Conservation (phyloP, 2,797 vertebrate species). For the Anguilla anguilla region DNA sequence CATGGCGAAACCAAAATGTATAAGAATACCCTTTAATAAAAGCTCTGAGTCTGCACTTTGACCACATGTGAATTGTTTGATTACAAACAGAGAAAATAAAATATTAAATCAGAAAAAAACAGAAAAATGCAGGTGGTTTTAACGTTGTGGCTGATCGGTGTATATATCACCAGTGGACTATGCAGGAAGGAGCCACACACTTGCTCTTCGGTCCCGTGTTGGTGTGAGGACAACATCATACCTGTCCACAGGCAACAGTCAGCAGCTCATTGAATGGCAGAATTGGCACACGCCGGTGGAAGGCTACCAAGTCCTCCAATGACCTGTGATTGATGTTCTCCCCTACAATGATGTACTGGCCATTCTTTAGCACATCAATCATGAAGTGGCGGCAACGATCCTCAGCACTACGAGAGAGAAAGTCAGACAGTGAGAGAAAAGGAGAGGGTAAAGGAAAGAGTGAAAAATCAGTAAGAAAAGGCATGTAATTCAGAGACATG, state of each 20-base stretch:
- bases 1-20: no score
- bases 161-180: not conserved
- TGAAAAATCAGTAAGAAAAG: not conserved
- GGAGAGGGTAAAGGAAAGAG: not conserved
- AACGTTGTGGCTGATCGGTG: not conserved
- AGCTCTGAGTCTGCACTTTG: no score
- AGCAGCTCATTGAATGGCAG: conserved; percentile 69
- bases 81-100: no score
- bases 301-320: conserved; percentile 78
- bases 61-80: no score
- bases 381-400: conserved; percentile 80
- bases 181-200: not conserved
- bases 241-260: conserved; percentile 75
- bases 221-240: conserved; percentile 39
- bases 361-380: conserved; percentile 69
- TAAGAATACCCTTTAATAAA: no score
- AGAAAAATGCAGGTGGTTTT: no score
- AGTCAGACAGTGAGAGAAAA: not conserved
- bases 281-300: conserved; percentile 68
- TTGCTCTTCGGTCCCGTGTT: not conserved
- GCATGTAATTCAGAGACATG: not conserved
- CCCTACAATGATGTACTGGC: conserved; percentile 69
- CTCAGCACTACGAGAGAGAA: conserved; percentile 53
- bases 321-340: conserved; percentile 59
- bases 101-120: no score